Evolutionary conservation across 1,140 invertebrate species (phyloP).

Genomic region (Hylyphantes graminicola): DNA sequence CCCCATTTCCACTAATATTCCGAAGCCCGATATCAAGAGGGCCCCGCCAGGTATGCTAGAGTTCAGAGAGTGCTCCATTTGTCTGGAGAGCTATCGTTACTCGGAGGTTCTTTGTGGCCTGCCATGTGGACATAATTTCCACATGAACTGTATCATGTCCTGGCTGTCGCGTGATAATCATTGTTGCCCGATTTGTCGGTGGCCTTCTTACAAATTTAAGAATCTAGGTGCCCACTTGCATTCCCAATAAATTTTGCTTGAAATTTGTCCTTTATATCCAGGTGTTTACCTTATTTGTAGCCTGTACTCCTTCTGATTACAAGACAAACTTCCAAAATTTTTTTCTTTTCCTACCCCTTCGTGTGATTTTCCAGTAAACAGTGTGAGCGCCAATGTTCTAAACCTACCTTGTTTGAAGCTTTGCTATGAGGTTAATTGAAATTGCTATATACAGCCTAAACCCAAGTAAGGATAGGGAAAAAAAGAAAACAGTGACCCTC

Average conservation of each 20-base stretch:
- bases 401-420: no score
- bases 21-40: conserved; percentile 18
- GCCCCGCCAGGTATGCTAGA: conserved; percentile 65
- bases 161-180: conserved; percentile 72
- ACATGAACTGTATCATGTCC: conserved; percentile 70
- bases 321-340: no score
- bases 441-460: no score
- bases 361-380: no score
- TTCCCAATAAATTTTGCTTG: conserved; percentile 19
- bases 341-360: no score
- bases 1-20: neutral
- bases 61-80: conserved; percentile 71
- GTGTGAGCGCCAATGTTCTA: no score
- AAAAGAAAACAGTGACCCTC: no score
- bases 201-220: conserved; percentile 71
- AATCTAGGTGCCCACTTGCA: conserved; percentile 28
- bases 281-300: no score
- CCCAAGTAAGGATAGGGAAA: no score
- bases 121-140: conserved; percentile 73
- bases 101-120: conserved; percentile 69
- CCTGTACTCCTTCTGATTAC: no score
- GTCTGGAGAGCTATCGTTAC: conserved; percentile 70
- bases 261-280: no score
- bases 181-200: conserved; percentile 72
- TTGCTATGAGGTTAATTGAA: no score